Conservation (phyloP, 1,140 invertebrate genomes). For the Heliconius hewitsoni region DNA sequence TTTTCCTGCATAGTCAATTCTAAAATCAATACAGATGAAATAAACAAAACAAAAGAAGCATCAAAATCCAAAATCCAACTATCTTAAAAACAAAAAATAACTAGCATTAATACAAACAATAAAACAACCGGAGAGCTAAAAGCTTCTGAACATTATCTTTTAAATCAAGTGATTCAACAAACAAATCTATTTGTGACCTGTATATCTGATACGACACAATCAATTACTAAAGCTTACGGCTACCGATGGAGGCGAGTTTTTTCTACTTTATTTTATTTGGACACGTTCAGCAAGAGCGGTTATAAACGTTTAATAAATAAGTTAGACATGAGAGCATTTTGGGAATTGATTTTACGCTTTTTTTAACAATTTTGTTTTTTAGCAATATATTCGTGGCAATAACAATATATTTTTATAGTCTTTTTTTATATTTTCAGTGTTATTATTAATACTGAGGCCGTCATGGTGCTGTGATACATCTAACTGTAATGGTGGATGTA, state of each 20-base stretch:
- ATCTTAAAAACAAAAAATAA: too few relatives aligned
- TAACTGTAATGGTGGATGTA: too few relatives aligned
- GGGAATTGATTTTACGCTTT: background rate
- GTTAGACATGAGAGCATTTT: constrained; percentile 5
- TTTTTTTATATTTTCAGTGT: background rate
- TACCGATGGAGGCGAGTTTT: background rate
- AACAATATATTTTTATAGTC: too few relatives aligned
- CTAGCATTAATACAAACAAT: too few relatives aligned
- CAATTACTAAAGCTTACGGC: background rate
- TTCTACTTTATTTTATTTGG: background rate
- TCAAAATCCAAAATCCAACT: too few relatives aligned
- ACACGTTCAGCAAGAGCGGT: background rate
- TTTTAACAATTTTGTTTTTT: background rate
- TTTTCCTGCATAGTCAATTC: too few relatives aligned
- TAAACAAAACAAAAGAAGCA: too few relatives aligned
- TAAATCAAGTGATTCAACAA: background rate
- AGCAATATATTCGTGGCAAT: background rate
- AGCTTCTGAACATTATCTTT: background rate
- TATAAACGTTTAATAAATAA: constrained; percentile 9
- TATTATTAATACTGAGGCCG: background rate
- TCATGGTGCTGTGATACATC: too few relatives aligned
- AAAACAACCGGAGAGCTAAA: background rate
- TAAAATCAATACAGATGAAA: too few relatives aligned
- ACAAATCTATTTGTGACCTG: background rate
- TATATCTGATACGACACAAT: background rate